Conservation (phyloP, 2,113 vertebrate species). For the Benitochromis conjunctus region DNA sequence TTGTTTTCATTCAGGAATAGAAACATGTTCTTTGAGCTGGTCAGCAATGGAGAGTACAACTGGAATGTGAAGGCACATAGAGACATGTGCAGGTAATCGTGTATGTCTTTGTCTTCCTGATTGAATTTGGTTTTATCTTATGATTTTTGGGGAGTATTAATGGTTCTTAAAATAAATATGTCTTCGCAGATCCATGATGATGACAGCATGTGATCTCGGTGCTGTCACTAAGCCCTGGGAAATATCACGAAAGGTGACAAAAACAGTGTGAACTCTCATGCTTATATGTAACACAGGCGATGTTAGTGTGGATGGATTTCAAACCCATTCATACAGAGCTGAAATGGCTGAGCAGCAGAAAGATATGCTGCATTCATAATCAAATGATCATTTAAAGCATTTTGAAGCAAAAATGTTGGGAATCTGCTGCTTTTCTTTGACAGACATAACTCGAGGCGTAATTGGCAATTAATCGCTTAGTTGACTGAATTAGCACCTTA, state of each 20-base stretch:
- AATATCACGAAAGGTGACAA: constrained; percentile 95
- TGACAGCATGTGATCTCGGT: constrained; percentile 99
- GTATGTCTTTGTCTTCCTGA: background rate
- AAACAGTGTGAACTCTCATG: background rate
- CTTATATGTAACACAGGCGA: background rate
- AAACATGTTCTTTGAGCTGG: constrained; percentile 93
- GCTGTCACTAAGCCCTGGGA: constrained; percentile 99
- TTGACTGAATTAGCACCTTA: background rate
- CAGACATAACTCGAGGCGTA: background rate
- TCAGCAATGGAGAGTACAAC: constrained; percentile 90
- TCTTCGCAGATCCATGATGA: constrained; percentile 94
- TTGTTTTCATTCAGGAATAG: constrained; percentile 80
- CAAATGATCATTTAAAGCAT: background rate
- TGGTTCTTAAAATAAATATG: background rate
- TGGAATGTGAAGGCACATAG: constrained; percentile 91
- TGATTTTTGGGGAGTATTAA: background rate
- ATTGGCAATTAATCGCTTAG: background rate
- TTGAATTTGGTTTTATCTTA: background rate
- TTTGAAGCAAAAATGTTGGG: background rate
- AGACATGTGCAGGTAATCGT: constrained; percentile 88
- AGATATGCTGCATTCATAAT: background rate
- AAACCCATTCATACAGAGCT: background rate
- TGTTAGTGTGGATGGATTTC: background rate
- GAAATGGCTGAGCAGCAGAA: background rate
- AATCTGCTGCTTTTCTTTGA: background rate